phyloP scores from a whole-genome alignment of 2,888 invertebrate species.

The Meliscaeva auricollis region DNA sequence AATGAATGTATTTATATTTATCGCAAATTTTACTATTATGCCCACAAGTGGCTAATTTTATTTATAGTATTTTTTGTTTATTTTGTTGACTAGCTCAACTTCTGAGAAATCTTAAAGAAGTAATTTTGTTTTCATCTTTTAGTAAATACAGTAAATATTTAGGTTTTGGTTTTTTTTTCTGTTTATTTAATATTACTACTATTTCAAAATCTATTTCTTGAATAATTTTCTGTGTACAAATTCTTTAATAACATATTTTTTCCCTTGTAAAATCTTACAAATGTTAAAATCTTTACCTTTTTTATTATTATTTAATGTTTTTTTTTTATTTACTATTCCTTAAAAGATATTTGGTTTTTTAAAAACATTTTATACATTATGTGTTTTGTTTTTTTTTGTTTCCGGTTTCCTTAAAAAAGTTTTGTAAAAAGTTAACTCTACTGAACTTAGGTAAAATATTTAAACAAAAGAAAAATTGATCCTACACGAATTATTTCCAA shows the following conservation, averaged over 20 bases:
- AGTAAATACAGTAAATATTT: constrained; percentile 74
- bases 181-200: constrained; percentile 67
- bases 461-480: not conserved
- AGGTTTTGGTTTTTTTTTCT: constrained; percentile 45
- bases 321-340: constrained; percentile 54
- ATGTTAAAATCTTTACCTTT: constrained; percentile 69
- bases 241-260: constrained; percentile 73
- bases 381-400: constrained; percentile 17
- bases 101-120: constrained; percentile 51
- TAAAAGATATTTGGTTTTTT: constrained; percentile 57
- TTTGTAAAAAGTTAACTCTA: constrained; percentile 57
- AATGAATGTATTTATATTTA: constrained; percentile 23
- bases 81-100: constrained; percentile 57
- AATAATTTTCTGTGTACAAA: constrained; percentile 73
- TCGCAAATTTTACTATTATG: constrained; percentile 64
- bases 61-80: constrained; percentile 47
- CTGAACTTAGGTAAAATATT: constrained; percentile 40
- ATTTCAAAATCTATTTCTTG: constrained; percentile 67
- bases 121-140: constrained; percentile 41
- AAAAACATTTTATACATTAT: constrained; percentile 69
- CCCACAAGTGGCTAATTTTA: constrained; percentile 45
- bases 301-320: constrained; percentile 40
- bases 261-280: constrained; percentile 76
- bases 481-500: constrained; percentile 31
- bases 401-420: constrained; percentile 65